Conservation (phyloP, 2,113 vertebrate genomes). For the Gobio gobio region DNA sequence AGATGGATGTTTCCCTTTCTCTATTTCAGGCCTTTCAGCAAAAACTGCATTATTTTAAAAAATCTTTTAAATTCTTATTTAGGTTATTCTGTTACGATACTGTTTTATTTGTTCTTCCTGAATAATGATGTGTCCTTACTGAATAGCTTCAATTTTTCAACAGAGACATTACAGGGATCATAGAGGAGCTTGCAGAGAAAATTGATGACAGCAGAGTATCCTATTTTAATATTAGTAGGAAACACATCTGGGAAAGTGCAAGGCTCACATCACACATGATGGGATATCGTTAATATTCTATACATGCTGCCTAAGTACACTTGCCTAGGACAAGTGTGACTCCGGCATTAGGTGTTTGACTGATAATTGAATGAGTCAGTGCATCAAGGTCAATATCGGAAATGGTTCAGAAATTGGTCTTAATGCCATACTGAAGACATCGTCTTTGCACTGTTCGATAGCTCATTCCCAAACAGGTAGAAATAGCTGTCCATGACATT, state of each 20-base stretch:
- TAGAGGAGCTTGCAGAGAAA: not conserved
- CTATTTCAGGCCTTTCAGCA: too few species aligned
- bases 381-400: not conserved
- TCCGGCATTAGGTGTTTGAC: not conserved
- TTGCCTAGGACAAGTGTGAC: not conserved
- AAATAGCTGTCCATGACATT: not conserved
- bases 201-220: not conserved
- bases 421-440: not conserved
- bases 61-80: too few species aligned
- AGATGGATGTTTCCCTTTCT: too few species aligned
- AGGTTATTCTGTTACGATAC: not conserved
- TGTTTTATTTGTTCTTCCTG: not conserved
- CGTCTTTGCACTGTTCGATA: not conserved
- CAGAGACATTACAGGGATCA: not conserved
- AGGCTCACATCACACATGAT: not conserved
- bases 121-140: not conserved
- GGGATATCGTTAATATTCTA: not conserved
- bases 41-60: too few species aligned
- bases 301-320: too few species aligned
- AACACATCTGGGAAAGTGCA: not conserved
- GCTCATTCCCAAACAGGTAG: not conserved
- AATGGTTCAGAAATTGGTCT: not conserved
- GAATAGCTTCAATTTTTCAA: not conserved
- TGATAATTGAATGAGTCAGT: not conserved
- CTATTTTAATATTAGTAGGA: slow-evolving; percentile 4